Conservation (phyloP, 1,140 invertebrate genomes). For the Heliothis virescens region DNA sequence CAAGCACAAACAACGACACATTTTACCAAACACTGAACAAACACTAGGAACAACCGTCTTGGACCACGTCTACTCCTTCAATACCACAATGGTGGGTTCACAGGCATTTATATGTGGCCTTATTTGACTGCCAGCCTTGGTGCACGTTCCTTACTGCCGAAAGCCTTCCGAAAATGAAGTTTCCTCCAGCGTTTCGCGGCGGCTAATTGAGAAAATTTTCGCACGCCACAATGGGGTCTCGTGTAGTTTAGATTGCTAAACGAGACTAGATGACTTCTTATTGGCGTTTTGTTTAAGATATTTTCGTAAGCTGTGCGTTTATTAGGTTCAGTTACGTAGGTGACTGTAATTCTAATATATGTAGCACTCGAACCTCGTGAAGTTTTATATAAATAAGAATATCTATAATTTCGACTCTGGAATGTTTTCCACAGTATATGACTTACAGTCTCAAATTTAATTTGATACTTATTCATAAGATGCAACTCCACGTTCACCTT, state of each 20-base stretch:
- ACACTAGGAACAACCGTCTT: slow-evolving; percentile 56
- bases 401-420: too few species aligned
- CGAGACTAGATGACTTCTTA: slow-evolving; percentile 18
- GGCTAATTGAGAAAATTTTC: slow-evolving; percentile 82
- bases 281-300: slow-evolving; percentile 17
- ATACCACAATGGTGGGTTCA: slow-evolving; percentile 74
- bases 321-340: not conserved
- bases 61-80: slow-evolving; percentile 65
- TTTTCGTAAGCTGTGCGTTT: not conserved
- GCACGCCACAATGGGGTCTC: slow-evolving; percentile 68
- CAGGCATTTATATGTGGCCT: slow-evolving; percentile 81
- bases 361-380: too few species aligned
- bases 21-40: slow-evolving; percentile 55
- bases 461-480: not conserved
- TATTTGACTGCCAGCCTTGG: slow-evolving; percentile 75
- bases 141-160: slow-evolving; percentile 49
- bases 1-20: slow-evolving; percentile 69
- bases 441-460: too few species aligned
- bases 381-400: too few species aligned
- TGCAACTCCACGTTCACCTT: not conserved
- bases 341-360: too few species aligned
- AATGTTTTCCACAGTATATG: too few species aligned
- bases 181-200: slow-evolving; percentile 63
- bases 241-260: slow-evolving; percentile 14
- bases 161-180: slow-evolving; percentile 75